Base-by-base conservation (phyloP, 2,888 invertebrate genomes). In the Lycophotia porphyrea region DNA sequence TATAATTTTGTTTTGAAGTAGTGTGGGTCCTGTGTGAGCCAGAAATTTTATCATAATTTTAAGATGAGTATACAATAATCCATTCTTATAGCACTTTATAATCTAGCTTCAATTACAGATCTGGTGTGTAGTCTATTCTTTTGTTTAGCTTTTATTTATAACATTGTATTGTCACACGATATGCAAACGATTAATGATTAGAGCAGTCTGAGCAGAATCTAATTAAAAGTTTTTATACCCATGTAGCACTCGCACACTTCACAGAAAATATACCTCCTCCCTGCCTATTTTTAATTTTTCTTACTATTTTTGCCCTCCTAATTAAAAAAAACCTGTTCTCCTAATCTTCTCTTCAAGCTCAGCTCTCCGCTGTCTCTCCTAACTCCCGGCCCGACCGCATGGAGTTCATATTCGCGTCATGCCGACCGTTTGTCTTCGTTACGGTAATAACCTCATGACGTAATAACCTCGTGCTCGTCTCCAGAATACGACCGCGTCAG, bases 341-440 rank as follows among this genome's bases (percentile, higher is more conserved):
- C 9, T 34, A 27, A 39, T 31, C 15, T 8, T 36, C 42, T 52
- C 9, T 1, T 11, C 15, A 39, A n/a, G 13, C 24, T 24, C 21
- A 34, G 5, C 5, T 11, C 1, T 2, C 76, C 83, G 83, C 84
- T 71, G 7, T 2, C 61, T 69, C 77, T 71, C 63, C 31, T 61
- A 21, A 2, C 61, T 66, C 63, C 34, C 11, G 1, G 36, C 67
- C 42, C 39, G 2, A 60, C 65, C 55, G 63, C 75, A 70, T 84
- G 87, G 89, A 84, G 91, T 91, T 91, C 88, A 88, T 91, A 91
- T 91, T 92, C 92, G 85, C 90, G 89, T 89, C 85, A 87, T 84
- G 88, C 82, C 88, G 87, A 88, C 82, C 90, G 91, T 93, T 93
- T 90, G 90, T 93, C 93, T 93, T 93, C 91, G 93, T 93, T 93